Base-by-base conservation (phyloP, 2,113 vertebrate genomes). In the Tichodroma muraria region DNA sequence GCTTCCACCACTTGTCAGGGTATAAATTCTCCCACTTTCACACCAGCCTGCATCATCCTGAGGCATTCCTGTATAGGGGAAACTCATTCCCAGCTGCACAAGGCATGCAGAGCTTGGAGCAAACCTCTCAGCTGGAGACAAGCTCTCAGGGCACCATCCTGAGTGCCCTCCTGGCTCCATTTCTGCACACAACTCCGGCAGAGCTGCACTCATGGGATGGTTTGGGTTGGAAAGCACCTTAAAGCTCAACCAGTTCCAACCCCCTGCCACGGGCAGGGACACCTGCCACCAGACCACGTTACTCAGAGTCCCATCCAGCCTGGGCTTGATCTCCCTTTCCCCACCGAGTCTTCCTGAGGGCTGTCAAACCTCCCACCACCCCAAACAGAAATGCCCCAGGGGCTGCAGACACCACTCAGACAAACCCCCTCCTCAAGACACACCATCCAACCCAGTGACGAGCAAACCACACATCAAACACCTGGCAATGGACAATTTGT, bases 401-500 rank as follows among this genome's bases (percentile, higher is more conserved):
- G 15, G 10, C 0, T 73, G n/a, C 22, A 78, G 63, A 70, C 31
- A 49, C 21, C 38, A 15, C n/a, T 42, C 2, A 1, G 13, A 19
- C 25, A 81, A 86, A 44, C 7, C 10, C 20, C 24, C n/a, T 76
- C 64, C 31, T n/a, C 53, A 70, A 47, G 30, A 79, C 0, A 21
- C 13, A 49, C 21, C 16, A 18, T 18, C 60, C 70, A 33, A 44
- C 19, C n/a, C 89, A 61, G 17, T 1, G 5, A 9, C 69, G 78
- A 6, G 1, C 10, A 54, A 92, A 70, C 11, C 52, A 95, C 73
- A 30, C 35, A 54, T 17, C 31, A 16, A 71, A 47, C 69, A 84
- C 42, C 3, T 16, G 42, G 54, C 85, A 85, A 95, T 94, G 97
- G 98, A 98, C 98, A 98, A 97, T 98, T 98, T 96, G 97, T 97